Evolutionary conservation across 2,888 invertebrate genomes (phyloP), one percentile per base, ranked within the genome.

Genomic region (Drosophila robusta): DNA sequence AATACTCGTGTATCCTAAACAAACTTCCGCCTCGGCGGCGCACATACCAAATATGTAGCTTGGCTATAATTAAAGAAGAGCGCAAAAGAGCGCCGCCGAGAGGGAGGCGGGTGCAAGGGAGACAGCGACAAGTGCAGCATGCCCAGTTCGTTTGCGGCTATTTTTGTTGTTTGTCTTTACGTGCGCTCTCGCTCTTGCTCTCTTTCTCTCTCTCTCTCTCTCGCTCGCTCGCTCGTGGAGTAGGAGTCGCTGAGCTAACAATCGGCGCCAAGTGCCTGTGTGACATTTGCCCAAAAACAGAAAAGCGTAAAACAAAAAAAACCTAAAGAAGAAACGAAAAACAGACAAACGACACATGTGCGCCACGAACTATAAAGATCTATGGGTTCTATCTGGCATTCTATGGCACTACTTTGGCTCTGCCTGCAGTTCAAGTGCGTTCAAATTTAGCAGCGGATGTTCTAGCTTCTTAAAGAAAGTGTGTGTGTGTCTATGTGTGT

Each of bases 1-100:
- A 79, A 81, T 80, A 65, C 29, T 70, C 72, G 61, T 45, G 61
- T 60, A 82, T 82, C 85, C 82, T 85, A 85, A 82, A 82, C 80
- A 82, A 82, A 82, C 85, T 82, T 82, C 82, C 82, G 82, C 80
- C 82, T 71, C 58, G 57, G 52, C 65, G 71, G 57, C 54, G 71
- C 62, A 75, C 60, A 61, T 41, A 68, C 68, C 78, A 64, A 67
- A 77, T 75, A 50, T 50, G 49, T 44, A 70, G 68, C 68, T 68
- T 47, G 69, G 62, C 80, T 82, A 82, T 85, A 82, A 85, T 82
- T 82, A 82, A 70, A 69, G 64, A 66, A 12, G 51, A 45, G 49
- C 54, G 44, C 22, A 34, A 44, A 29, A 58, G 24, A 16, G 38
- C 26, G n/a, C 16, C 6, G 18, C 1, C 24, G 18, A 52, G 29